Evolutionary conservation across 2,888 invertebrate genomes (phyloP), one percentile per base, ranked within the genome.

Genomic region (Sarcophaga subvicina): DNA sequence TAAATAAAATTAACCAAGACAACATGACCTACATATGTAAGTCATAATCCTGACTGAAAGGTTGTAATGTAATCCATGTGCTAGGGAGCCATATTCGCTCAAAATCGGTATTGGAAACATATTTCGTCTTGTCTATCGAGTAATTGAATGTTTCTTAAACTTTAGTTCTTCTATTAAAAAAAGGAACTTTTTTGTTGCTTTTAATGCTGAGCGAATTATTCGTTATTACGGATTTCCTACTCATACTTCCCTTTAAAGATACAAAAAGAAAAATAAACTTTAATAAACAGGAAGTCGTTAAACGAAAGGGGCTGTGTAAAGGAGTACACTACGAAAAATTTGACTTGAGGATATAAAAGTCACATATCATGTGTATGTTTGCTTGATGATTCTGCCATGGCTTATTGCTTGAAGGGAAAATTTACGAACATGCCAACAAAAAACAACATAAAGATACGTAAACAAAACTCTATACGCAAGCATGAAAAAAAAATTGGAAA

Each of bases 311-410:
- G 54, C 14, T 54, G 14, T 54, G 14, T 54, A 37, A 10, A 37
- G 54, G 54, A 54, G 17, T 54, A 14, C 54, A 54, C 54, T 64
- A 17, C 10, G 14, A 70, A 60, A 54, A 69, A 70, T 70, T 69
- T 67, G 17, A 62, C 62, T 78, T 62, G 11, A 11, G 45, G 17
- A n/a, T 78, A 62, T 78, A 14, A 69, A 78, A 78, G 69, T 47
- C 25, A 25, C 12, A 67, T 66, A 47, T 27, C 66, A 11, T 12
- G 12, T 62, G 20, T 14, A 20, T 63, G 20, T 20, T 49, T 63
- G 37, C 1, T 22, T 22, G 22, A 1, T 47, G 37, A 37, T 27
- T 14, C 12, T 67, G 20, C 11, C 14, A 45, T 17, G 17, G 12
- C 37, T 2, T 66, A 11, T 59, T 20, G 20, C 20, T 80, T 80